Percentiles rank a stretch among this genome's conserved stretches.
These are phyloP conservation scores for Tetrao urogallus DNA, from an alignment of 2,113 vertebrate species.

Conservation along the genomic window DNA sequence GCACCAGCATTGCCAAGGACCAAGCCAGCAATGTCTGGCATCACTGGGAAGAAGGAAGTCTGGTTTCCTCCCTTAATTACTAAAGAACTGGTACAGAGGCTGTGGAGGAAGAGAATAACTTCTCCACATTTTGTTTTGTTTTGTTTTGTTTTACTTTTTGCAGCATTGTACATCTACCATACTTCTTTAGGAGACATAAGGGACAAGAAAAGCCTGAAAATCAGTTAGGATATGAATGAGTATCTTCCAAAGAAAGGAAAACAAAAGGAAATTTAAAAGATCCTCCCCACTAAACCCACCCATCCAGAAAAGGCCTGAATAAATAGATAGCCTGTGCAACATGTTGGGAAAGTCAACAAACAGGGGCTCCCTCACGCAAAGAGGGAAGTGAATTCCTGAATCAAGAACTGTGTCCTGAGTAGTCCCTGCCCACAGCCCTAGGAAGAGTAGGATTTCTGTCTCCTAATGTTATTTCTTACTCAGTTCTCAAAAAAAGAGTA, in stretches of 20 bases:
- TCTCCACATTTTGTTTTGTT: neutral
- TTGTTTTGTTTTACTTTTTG: neutral
- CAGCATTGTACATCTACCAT: neutral
- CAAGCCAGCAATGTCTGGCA: neutral
- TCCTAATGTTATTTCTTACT: neutral
- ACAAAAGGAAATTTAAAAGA: neutral
- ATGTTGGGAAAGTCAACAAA: slow-evolving; percentile 58
- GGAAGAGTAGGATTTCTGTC: neutral
- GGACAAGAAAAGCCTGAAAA: slow-evolving; percentile 8
- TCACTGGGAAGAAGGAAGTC: slow-evolving; percentile 69
- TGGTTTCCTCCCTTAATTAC: slow-evolving; percentile 76
- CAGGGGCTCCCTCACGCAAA: neutral
- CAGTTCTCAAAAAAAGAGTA: neutral
- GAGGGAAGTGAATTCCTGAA: slow-evolving; percentile 42
- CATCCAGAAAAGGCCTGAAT: slow-evolving; percentile 28
- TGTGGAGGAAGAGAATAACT: slow-evolving; percentile 29
- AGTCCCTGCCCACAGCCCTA: neutral
- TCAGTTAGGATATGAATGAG: neutral
- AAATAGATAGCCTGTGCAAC: slow-evolving; percentile 40
- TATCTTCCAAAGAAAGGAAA: neutral
- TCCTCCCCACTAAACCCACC: neutral
- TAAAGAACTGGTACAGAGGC: slow-evolving; percentile 40
- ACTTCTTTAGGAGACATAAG: neutral
- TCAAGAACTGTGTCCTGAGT: slow-evolving; percentile 28
- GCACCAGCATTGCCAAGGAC: slow-evolving; percentile 2